Evolutionary conservation across 1,140 invertebrate species (phyloP).

Genomic region (Leptopilina clavipes): DNA sequence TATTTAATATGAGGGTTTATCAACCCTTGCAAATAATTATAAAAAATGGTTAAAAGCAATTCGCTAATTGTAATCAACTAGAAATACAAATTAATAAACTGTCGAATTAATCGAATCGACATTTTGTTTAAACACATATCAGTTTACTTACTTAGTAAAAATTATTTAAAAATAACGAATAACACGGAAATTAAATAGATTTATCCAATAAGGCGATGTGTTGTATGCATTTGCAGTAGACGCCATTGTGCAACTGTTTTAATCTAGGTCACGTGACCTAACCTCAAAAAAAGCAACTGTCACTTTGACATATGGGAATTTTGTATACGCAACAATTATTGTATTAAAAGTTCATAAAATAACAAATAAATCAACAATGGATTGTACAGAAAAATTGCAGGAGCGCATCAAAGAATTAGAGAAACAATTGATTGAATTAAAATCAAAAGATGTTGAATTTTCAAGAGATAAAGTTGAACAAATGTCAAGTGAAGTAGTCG

Average conservation of each 20-base stretch:
- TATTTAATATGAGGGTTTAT: not conserved
- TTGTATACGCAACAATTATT: not conserved
- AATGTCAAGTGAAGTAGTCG: conserved; percentile 92
- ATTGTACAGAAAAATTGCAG: conserved; percentile 62
- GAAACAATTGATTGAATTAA: conserved; percentile 73
- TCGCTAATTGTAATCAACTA: not conserved
- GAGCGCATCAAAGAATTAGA: conserved; percentile 76
- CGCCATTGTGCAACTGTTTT: too few species aligned
- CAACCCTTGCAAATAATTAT: not conserved
- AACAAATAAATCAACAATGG: conserved; percentile 50
- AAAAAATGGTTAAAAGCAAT: not conserved
- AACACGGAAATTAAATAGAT: too few species aligned
- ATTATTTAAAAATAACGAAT: too few species aligned
- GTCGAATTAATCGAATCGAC: too few species aligned
- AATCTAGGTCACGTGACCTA: not conserved
- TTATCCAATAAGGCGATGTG: too few species aligned
- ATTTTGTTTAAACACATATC: too few species aligned
- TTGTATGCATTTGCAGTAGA: too few species aligned
- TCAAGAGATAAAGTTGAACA: conserved; percentile 76
- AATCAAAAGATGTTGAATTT: conserved; percentile 63
- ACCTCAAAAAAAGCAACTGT: not conserved
- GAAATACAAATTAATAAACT: too few species aligned
- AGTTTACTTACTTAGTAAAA: too few species aligned
- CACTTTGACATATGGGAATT: not conserved
- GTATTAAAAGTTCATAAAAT: not conserved